phyloP scores from a whole-genome alignment of 2,888 invertebrate species.

The Drosophila colorata region DNA sequence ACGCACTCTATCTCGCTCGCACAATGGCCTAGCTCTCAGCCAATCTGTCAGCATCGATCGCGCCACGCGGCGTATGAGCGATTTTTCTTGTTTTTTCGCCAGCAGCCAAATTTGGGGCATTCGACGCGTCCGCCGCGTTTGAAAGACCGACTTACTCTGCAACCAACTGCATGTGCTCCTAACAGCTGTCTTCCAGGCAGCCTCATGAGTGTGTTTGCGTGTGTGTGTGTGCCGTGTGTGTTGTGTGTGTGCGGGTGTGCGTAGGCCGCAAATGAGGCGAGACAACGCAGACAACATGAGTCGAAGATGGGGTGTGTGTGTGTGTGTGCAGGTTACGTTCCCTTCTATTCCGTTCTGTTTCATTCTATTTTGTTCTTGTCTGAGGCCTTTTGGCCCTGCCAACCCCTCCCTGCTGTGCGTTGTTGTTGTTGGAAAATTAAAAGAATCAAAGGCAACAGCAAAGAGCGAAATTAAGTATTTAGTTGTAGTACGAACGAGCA shows the following conservation, averaged over 20 bases:
- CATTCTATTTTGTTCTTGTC: constrained; percentile 34
- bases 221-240: constrained; percentile 13
- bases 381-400: constrained; percentile 33
- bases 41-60: constrained; percentile 46
- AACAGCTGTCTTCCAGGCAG: constrained; percentile 77
- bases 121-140: constrained; percentile 63
- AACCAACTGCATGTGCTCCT: constrained; percentile 57
- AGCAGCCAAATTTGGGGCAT: constrained; percentile 20
- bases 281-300: constrained; percentile 61
- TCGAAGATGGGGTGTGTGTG: constrained; percentile 1
- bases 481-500: constrained; percentile 63
- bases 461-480: constrained; percentile 78
- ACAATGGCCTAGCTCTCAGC: constrained; percentile 5
- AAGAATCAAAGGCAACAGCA: constrained; percentile 79
- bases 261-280: constrained; percentile 74
- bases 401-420: not conserved
- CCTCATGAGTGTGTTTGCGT: constrained; percentile 20
- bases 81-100: constrained; percentile 22
- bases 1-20: constrained; percentile 32
- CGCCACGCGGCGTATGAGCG: constrained; percentile 71
- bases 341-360: constrained; percentile 35
- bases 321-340: constrained; percentile 15
- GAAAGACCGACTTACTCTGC: constrained; percentile 80
- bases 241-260: constrained; percentile 51
- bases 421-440: constrained; percentile 72